A percentile compares a stretch with the other conserved stretches of the same genome.
Conservation (phyloP, 2,888 invertebrate species). For the Eristalis tenax region DNA sequence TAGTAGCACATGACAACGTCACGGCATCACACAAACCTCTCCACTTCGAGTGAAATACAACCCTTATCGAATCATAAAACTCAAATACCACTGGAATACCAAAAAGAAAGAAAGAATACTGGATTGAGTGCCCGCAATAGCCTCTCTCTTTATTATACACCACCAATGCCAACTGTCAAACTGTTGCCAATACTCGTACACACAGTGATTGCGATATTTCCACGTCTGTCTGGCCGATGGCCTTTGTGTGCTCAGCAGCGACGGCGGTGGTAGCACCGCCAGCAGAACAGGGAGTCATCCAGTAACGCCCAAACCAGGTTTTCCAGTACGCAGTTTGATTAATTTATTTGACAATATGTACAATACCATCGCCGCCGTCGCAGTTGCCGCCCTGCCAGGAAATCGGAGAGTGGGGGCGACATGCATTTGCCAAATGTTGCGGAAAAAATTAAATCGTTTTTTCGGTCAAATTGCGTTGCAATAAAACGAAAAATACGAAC, state of each 20-base stretch:
- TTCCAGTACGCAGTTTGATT: conserved; percentile 67
- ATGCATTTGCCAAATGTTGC: conserved; percentile 68
- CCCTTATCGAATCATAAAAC: conserved; percentile 63
- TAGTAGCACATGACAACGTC: not conserved
- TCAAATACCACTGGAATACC: conserved; percentile 63
- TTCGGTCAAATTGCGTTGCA: conserved; percentile 69
- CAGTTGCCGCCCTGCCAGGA: not conserved
- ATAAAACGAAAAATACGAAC: conserved; percentile 54
- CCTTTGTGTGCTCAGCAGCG: conserved; percentile 22
- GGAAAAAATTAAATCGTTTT: conserved; percentile 66
- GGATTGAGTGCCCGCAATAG: conserved; percentile 54
- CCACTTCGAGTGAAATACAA: conserved; percentile 52
- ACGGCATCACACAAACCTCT: conserved; percentile 20
- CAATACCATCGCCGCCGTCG: conserved; percentile 15
- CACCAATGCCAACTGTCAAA: conserved; percentile 69
- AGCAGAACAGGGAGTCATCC: conserved; percentile 29
- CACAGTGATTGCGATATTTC: conserved; percentile 26
- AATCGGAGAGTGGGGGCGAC: not conserved
- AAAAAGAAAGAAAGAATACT: conserved; percentile 3
- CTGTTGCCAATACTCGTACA: conserved; percentile 57
- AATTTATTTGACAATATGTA: conserved; percentile 72
- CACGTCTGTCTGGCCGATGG: conserved; percentile 63
- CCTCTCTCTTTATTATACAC: conserved; percentile 56
- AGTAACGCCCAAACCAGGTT: conserved; percentile 68
- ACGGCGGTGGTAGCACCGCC: not conserved